Conservation (phyloP, 2,888 invertebrate genomes). For the Pelosia muscerda region DNA sequence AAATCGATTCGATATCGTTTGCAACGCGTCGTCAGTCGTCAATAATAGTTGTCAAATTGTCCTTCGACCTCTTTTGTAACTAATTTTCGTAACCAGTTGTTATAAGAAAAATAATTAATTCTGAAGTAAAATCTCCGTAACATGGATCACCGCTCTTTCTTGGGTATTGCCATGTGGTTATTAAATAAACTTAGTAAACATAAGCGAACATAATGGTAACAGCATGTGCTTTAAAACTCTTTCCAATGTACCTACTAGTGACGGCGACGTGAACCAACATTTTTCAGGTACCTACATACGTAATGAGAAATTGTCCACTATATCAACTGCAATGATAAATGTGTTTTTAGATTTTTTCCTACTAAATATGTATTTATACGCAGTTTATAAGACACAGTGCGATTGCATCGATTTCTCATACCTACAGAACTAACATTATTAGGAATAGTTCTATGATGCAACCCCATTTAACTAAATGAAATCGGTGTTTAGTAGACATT, state of each 20-base stretch:
- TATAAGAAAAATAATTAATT: background rate
- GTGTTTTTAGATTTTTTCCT: too few species aligned
- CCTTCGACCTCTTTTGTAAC: background rate
- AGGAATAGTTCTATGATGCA: too few species aligned
- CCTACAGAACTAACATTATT: too few species aligned
- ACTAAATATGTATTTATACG: too few species aligned
- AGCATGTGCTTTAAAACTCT: background rate
- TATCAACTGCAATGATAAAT: too few species aligned
- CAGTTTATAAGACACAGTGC: too few species aligned
- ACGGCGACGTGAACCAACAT: background rate
- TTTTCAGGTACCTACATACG: too few species aligned
- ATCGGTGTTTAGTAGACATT: background rate
- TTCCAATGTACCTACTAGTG: background rate
- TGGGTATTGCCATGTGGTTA: constrained; percentile 1
- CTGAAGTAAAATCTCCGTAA: background rate
- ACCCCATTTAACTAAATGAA: background rate
- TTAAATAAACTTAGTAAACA: background rate
- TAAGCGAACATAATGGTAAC: background rate
- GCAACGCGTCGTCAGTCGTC: background rate
- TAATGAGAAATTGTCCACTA: too few species aligned
- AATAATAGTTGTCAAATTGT: background rate
- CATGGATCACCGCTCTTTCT: background rate
- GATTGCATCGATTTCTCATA: too few species aligned
- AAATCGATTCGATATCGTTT: background rate
- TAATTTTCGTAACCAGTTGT: background rate